Evolutionary conservation across 1,140 invertebrate genomes (phyloP), one percentile per base, ranked within the genome.

Genomic region (Orius insidiosus): DNA sequence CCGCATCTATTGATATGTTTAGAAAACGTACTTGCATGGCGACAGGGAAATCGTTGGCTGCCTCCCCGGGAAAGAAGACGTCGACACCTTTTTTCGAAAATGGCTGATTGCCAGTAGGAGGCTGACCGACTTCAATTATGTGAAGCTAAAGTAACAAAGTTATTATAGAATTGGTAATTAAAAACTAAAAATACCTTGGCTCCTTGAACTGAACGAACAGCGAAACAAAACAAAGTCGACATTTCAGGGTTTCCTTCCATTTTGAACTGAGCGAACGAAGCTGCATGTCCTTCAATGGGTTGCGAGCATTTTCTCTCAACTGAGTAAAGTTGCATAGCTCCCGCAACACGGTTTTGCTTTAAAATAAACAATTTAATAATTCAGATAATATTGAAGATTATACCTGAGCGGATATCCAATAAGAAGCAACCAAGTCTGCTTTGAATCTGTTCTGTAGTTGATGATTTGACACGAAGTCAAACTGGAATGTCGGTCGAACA

Each of bases 251-350:
- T 98, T 35, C 86, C 89, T 56, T 98, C 93, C 64, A 94, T 76
- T 67, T 97, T 97, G 61, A 97, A 95, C 52, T 85, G 83, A 18
- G 90, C 85, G 67, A 99, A 99, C 8, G 93, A 88, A 9, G 95
- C 95, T 1, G 96, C 95, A 63, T 99, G 96, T 2, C 94, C 96
- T 68, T 98, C 95, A 59, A 99, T 98, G 0, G 94, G 93, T 60
- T 99, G 96, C 13, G 86, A 92, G 53, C 95, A 95, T 67, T 97
- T 98, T 45, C 93, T 73, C 61, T 98, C 94, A 11, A 97, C 90
- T 0, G 93, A 98, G 60, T 98, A 99, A 43, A 99, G 66, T 63
- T 99, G 96, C 95, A 99, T 98, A 0, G 89, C 89, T 35, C 96
- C 96, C 30, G 94, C 90, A 1, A 99, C 95, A 50, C 95, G 77